Percentiles rank a stretch among this genome's conserved stretches.
Evolutionary conservation across 2,888 invertebrate genomes (phyloP).

Genomic region (Platynereis dumerilii): DNA sequence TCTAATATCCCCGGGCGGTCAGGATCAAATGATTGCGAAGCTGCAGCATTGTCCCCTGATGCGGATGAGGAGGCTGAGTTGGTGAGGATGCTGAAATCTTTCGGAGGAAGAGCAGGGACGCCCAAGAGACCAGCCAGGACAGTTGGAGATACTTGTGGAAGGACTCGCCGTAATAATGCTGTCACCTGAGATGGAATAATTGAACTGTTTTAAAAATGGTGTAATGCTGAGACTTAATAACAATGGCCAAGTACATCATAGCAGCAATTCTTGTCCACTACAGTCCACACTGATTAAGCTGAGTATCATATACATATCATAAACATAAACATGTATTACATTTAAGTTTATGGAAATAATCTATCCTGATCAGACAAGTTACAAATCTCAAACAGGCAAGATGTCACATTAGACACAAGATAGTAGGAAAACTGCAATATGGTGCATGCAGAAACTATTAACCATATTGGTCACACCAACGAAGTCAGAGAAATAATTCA

Average conservation of each 20-base stretch:
- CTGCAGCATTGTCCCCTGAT: slow-evolving; percentile 43
- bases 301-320: neutral
- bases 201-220: too few species aligned
- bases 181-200: slow-evolving; percentile 71
- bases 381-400: too few species aligned
- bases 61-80: slow-evolving; percentile 44
- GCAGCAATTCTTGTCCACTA: too few species aligned
- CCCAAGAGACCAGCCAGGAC: slow-evolving; percentile 80
- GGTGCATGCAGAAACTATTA: too few species aligned
- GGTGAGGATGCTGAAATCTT: slow-evolving; percentile 78
- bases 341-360: too few species aligned
- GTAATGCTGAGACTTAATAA: too few species aligned
- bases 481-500: neutral
- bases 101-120: slow-evolving; percentile 74
- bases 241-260: too few species aligned
- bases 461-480: neutral
- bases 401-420: too few species aligned
- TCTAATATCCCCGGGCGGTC: slow-evolving; percentile 78
- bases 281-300: too few species aligned
- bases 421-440: too few species aligned
- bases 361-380: too few species aligned
- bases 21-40: slow-evolving; percentile 46
- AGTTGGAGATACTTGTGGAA: slow-evolving; percentile 88
- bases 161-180: slow-evolving; percentile 82
- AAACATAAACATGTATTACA: too few species aligned